A percentile compares a stretch with the other conserved stretches of the same genome.
Conservation (phyloP, 2,113 vertebrate species). For the Ciconia stormi region DNA sequence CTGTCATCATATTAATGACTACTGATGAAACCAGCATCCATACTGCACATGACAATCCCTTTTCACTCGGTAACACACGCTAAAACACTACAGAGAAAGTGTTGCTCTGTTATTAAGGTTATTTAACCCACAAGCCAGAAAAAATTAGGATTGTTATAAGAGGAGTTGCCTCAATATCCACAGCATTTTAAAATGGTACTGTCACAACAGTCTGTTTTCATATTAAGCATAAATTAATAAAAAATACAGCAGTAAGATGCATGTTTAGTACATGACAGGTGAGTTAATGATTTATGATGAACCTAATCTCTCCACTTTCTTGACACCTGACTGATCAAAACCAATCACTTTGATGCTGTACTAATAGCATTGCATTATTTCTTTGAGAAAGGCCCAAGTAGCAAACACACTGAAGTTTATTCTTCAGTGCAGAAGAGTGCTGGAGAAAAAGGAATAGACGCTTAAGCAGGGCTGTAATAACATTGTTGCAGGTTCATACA, state of each 20-base stretch:
- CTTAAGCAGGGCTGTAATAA: neutral
- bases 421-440: neutral
- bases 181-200: neutral
- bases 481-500: neutral
- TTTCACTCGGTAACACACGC: neutral
- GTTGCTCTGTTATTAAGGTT: neutral
- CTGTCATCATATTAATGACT: neutral
- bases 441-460: neutral
- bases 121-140: neutral
- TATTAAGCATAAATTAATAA: neutral
- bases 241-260: neutral
- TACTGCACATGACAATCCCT: neutral
- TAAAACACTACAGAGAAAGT: neutral
- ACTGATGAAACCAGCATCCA: neutral
- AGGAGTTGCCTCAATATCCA: neutral
- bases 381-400: neutral
- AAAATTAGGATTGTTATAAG: neutral
- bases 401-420: neutral
- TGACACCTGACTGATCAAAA: neutral
- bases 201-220: neutral
- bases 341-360: neutral
- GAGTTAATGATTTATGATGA: neutral
- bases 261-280: neutral
- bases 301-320: neutral
- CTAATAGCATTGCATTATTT: neutral